Evolutionary conservation across 2,113 vertebrate genomes (phyloP), one percentile per base, ranked within the genome.

Genomic region (Tragelaphus imberbis): DNA sequence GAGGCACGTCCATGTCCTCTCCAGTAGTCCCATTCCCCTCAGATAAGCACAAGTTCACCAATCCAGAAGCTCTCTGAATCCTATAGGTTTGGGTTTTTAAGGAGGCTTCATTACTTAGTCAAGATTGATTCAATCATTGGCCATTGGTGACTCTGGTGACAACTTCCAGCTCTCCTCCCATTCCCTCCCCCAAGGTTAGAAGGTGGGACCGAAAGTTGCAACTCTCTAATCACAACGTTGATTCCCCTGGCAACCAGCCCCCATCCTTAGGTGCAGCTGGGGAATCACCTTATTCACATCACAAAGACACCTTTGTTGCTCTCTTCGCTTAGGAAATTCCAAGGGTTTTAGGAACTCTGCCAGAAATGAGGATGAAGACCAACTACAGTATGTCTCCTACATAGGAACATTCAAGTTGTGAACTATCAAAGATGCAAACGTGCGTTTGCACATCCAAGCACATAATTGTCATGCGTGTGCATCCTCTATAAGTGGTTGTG

Each of bases 271-370:
- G 88, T 53, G 56, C 55, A 33, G 81, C 44, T 49, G 55, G 33
- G 84, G 75, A 36, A 68, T 47, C 65, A 44, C 65, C 56, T 95
- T 56, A 33, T 91, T 91, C 27, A 86, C 88, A 85, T 91, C 90
- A 91, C 81, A 95, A 95, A 91, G 94, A 95, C 47, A 85, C 88
- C 44, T 85, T 84, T 53, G 94, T 63, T 28, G 88, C n/a, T 85
- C 56, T 28, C 75, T 17, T 28, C 21, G 27, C 47, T 85, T 61
- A n/a, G n/a, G 94, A 91, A 91, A 91, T 85, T 63, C 81, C 88
- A 85, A 95, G n/a, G 55, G n/a, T 47, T 89, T 91, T 63, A 85
- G 55, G 88, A 85, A 68, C 65, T 19, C 44, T 47, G 23, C 75
- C 36, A 89, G 81, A 55, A 89, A 36, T 17, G 4, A 13, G 40